Percentiles rank a stretch among this genome's conserved stretches.
Evolutionary conservation across 2,888 invertebrate species (phyloP).

Genomic region (Cataglyphis cursor): DNA sequence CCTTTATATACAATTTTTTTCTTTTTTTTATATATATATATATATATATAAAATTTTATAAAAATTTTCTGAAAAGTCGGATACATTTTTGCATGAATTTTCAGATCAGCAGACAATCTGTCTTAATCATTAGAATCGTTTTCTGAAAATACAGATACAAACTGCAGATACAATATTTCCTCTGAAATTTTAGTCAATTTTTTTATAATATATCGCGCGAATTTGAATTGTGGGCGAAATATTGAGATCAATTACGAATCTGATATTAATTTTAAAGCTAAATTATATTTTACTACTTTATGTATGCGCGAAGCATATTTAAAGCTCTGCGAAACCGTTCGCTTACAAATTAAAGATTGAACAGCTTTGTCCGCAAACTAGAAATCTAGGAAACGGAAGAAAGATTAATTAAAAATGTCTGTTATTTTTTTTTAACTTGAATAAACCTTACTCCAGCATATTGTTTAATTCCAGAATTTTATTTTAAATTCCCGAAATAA

Average conservation of each 20-base stretch:
- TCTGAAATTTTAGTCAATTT: too few relatives aligned
- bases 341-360: not conserved
- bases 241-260: not conserved
- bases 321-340: slow-evolving; percentile 5
- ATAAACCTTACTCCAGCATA: not conserved
- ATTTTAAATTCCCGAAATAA: not conserved
- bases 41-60: too few relatives aligned
- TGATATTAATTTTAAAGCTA: not conserved
- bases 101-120: too few relatives aligned
- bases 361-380: not conserved
- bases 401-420: not conserved
- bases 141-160: too few relatives aligned
- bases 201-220: not conserved
- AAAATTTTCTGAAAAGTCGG: too few relatives aligned
- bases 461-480: not conserved
- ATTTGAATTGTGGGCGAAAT: not conserved
- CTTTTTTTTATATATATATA: too few relatives aligned
- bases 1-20: too few relatives aligned
- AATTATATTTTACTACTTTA: not conserved
- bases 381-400: not conserved
- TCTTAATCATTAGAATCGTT: too few relatives aligned
- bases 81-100: too few relatives aligned
- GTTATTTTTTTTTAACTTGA: not conserved
- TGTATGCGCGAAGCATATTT: not conserved
- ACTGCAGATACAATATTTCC: too few relatives aligned